Evolutionary conservation across 2,797 vertebrate species (phyloP), one percentile per base, ranked within the genome.

Genomic region (Bovichtus diacanthus): DNA sequence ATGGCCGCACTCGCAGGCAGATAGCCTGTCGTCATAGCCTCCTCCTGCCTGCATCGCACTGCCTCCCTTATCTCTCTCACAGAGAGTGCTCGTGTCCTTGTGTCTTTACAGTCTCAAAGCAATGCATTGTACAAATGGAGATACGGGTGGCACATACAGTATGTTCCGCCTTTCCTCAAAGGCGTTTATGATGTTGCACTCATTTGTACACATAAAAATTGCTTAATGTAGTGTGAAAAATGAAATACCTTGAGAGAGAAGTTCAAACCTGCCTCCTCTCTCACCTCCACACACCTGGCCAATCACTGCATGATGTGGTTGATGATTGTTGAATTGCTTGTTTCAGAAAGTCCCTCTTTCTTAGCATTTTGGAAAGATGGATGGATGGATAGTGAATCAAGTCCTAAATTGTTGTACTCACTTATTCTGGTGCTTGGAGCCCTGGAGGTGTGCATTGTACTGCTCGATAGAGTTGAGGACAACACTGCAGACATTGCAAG

Each of bases 371-470:
- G n/a, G 34, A 25, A 36, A 44, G 9, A 23, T 41, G 36, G n/a
- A 56, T 56, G 54, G 19, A 12, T 18, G n/a, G 21, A 50, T 27
- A 25, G 34, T 25, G 21, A 27, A 34, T 39, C 34, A 23, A 27
- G 63, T 38, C 31, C 19, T 65, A 8, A 5, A 46, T 64, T 53
- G 19, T 49, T 56, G 27, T 64, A 90, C 92, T 90, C 75, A 96
- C 96, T 96, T 96, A 93, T 95, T 96, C 93, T 96, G 96, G 90
- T 96, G 96, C 89, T 96, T 96, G 88, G 95, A 96, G 80, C 96
- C 96, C 93, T 96, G 95, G 87, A 96, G 95, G 84, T 96, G 96
- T 85, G 96, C 96, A 21, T 96, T 94, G 90, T 96, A 96, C 93
- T 96, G 96, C 86, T 96, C 96, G 16, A 96, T 96, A 74, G 96